phyloP scores from a whole-genome alignment of 2,113 vertebrate genomes.

The Melierax canorus region DNA sequence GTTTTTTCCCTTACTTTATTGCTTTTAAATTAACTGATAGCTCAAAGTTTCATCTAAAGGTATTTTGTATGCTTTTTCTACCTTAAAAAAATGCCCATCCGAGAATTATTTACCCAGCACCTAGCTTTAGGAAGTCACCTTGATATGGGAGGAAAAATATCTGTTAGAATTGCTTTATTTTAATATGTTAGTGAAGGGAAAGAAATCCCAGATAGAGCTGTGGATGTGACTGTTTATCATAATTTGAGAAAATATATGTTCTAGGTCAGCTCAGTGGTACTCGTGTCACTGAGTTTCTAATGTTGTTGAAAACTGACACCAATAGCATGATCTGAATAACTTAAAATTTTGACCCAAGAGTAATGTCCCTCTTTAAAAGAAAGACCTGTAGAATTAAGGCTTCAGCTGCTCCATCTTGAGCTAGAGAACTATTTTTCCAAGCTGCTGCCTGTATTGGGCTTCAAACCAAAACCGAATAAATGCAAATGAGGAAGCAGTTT shows the following conservation, averaged over 20 bases:
- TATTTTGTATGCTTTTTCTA: conserved; percentile 2
- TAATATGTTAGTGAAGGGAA: not conserved
- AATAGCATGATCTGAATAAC: not conserved
- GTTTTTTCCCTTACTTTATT: not conserved
- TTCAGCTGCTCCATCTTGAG: not conserved
- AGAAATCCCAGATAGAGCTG: not conserved
- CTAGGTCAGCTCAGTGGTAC: not conserved
- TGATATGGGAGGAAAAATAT: not conserved
- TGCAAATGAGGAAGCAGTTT: not conserved
- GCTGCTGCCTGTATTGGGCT: not conserved
- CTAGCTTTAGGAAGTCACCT: not conserved
- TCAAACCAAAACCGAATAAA: not conserved
- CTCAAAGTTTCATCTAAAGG: not conserved
- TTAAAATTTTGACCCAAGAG: not conserved
- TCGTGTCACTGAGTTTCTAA: not conserved
- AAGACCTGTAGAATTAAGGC: not conserved
- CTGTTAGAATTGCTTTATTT: not conserved
- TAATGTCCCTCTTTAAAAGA: not conserved
- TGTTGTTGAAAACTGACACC: not conserved
- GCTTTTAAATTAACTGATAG: not conserved
- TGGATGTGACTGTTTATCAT: not conserved
- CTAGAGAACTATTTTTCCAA: not conserved
- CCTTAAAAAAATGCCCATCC: not conserved
- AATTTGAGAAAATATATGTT: not conserved
- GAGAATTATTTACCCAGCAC: not conserved